A percentile compares a stretch with the other conserved stretches of the same genome.
These are phyloP conservation scores for Geopemphigus sp. DNA, from an alignment of 1,140 invertebrate species.

Conservation along the genomic window DNA sequence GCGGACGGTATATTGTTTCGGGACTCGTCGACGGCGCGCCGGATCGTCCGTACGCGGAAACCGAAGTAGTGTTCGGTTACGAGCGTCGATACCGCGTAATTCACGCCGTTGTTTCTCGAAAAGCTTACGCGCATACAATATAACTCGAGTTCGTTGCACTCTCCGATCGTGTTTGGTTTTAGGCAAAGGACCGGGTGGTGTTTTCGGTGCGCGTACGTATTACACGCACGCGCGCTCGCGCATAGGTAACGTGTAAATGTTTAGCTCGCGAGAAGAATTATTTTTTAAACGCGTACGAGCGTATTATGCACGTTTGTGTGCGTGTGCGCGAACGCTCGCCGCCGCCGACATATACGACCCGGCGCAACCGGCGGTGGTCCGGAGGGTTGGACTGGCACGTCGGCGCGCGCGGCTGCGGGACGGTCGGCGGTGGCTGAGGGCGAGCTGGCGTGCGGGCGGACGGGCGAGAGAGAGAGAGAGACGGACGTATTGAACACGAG, in stretches of 20 bases:
- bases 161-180: constrained; percentile 7
- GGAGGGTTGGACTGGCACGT: neutral
- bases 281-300: neutral
- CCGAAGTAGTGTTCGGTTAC: too few relatives aligned
- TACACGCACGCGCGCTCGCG: neutral
- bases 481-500: neutral
- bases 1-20: too few relatives aligned
- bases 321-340: neutral
- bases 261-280: constrained; percentile 42
- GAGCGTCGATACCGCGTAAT: too few relatives aligned
- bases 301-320: neutral
- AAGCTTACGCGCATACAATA: too few relatives aligned
- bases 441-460: neutral
- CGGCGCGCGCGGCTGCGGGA: neutral
- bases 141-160: constrained; percentile 28
- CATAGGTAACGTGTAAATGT: constrained; percentile 29
- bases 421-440: neutral
- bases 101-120: neutral
- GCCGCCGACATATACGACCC: too few relatives aligned
- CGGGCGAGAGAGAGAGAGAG: neutral
- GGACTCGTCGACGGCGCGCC: too few relatives aligned
- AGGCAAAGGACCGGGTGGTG: constrained; percentile 44
- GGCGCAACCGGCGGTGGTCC: neutral
- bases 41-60: too few relatives aligned
- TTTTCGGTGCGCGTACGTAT: neutral